phyloP scores from a whole-genome alignment of 2,888 invertebrate genomes.

The Odontocolon sp. region DNA sequence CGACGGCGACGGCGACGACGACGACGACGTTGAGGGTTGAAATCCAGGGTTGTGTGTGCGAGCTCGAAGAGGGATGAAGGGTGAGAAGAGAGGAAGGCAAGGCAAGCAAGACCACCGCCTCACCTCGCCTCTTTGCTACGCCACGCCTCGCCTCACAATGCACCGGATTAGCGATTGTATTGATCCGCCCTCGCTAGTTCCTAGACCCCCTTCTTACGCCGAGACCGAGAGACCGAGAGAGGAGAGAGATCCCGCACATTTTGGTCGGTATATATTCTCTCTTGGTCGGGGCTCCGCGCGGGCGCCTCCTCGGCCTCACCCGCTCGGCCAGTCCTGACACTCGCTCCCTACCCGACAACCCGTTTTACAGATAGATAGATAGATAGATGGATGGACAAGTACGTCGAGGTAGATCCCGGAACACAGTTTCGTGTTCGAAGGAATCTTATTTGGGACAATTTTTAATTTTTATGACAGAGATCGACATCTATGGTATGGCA shows the following conservation, averaged over 20 bases:
- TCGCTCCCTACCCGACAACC: slow-evolving; percentile 12
- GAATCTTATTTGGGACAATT: too few relatives aligned
- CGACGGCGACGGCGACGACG: slow-evolving; percentile 40
- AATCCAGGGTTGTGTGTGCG: slow-evolving; percentile 41
- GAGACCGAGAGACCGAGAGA: slow-evolving; percentile 21
- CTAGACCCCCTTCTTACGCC: slow-evolving; percentile 68
- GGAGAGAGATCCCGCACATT: slow-evolving; percentile 68
- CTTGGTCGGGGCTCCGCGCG: slow-evolving; percentile 46
- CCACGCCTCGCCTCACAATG: slow-evolving; percentile 81
- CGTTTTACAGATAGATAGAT: slow-evolving; percentile 4
- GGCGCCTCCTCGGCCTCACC: slow-evolving; percentile 63
- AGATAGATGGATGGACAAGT: slow-evolving; percentile 53
- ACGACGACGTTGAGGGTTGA: slow-evolving; percentile 58
- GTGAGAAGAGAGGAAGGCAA: slow-evolving; percentile 64
- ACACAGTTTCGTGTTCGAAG: too few relatives aligned
- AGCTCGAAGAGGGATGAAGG: slow-evolving; percentile 47
- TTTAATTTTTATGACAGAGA: too few relatives aligned
- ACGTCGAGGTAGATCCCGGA: too few relatives aligned
- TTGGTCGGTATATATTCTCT: slow-evolving; percentile 67
- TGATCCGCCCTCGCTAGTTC: slow-evolving; percentile 80
- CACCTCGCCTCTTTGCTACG: slow-evolving; percentile 79
- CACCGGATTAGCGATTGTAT: slow-evolving; percentile 81
- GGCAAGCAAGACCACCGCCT: slow-evolving; percentile 75
- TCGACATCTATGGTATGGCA: too few relatives aligned
- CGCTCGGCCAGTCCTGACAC: slow-evolving; percentile 30